These are phyloP conservation scores for Notiomystis cincta DNA, from an alignment of 2,113 vertebrate species.

Conservation along the genomic window DNA sequence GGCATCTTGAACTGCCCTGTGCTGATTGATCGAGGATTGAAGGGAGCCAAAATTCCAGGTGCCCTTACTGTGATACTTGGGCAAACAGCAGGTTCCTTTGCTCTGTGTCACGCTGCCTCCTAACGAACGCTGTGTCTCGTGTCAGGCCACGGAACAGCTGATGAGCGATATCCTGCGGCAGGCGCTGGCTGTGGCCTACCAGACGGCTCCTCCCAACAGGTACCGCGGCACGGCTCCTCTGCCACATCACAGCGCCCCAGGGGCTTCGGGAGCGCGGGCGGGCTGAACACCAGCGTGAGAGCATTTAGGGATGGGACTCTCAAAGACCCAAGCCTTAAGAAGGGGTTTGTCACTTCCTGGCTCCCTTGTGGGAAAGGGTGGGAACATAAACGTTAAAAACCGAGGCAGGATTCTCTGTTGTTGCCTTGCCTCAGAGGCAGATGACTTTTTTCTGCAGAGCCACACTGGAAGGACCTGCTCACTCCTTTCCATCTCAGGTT, in stretches of 20 bases:
- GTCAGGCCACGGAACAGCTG: conserved; percentile 91
- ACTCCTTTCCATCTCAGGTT: not conserved
- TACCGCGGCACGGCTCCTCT: conserved; percentile 39
- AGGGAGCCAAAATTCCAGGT: not conserved
- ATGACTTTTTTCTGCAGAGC: not conserved
- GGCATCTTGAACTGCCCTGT: not conserved
- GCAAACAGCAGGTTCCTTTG: not conserved
- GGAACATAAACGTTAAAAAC: not conserved
- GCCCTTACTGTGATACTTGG: not conserved
- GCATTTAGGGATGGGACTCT: not conserved
- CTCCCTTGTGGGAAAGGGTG: not conserved
- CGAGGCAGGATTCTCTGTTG: not conserved
- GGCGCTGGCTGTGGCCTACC: conserved; percentile 84
- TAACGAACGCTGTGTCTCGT: not conserved
- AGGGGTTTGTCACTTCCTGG: not conserved
- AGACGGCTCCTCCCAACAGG: conserved; percentile 90
- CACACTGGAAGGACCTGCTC: not conserved
- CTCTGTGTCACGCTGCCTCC: not conserved
- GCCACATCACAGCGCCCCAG: not conserved
- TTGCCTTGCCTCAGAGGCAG: not conserved
- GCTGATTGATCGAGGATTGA: not conserved
- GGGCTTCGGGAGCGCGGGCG: no score
- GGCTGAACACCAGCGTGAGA: fast-evolving
- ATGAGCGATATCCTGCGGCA: conserved; percentile 90
- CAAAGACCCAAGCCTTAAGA: not conserved